Evolutionary conservation across 1,140 invertebrate species (phyloP).

Genomic region (Drosophila albomicans): DNA sequence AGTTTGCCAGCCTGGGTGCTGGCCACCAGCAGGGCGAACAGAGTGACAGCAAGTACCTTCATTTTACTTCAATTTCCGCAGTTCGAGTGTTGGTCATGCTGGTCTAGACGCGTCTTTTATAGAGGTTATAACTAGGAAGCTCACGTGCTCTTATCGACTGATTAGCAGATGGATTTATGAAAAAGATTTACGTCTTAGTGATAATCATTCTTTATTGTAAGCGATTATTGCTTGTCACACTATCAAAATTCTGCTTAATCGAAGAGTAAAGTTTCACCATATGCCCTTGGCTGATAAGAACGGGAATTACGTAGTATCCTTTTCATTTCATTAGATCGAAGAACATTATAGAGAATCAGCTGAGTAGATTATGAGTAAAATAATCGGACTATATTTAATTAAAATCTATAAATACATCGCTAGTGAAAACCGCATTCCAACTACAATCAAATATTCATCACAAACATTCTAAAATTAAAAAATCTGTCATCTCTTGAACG

Average conservation of each 20-base stretch:
- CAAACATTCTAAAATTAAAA: no score
- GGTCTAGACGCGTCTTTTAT: conserved; percentile 41
- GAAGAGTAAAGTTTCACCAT: neutral
- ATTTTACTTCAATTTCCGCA: conserved; percentile 41
- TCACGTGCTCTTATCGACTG: conserved; percentile 34
- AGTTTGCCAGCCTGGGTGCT: conserved; percentile 53
- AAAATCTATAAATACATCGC: no score
- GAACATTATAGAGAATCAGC: neutral
- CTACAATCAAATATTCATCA: no score
- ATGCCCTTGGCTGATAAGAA: conserved; percentile 4
- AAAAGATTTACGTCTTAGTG: conserved; percentile 8
- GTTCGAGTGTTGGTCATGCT: conserved; percentile 2
- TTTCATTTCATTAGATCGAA: no score
- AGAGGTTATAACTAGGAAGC: conserved; percentile 2
- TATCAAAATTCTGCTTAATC: conserved; percentile 27
- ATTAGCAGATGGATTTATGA: conserved; percentile 69
- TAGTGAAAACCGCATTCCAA: no score
- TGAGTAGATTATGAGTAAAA: no score
- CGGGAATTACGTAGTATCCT: neutral
- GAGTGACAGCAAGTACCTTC: conserved; percentile 64
- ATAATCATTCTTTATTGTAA: conserved; percentile 1
- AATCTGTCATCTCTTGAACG: no score
- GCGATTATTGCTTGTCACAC: neutral
- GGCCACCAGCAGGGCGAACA: conserved; percentile 51
- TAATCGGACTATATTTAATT: no score